Evolutionary conservation across 2,113 vertebrate species (phyloP).

Genomic region (Melanostigma gelatinosum): DNA sequence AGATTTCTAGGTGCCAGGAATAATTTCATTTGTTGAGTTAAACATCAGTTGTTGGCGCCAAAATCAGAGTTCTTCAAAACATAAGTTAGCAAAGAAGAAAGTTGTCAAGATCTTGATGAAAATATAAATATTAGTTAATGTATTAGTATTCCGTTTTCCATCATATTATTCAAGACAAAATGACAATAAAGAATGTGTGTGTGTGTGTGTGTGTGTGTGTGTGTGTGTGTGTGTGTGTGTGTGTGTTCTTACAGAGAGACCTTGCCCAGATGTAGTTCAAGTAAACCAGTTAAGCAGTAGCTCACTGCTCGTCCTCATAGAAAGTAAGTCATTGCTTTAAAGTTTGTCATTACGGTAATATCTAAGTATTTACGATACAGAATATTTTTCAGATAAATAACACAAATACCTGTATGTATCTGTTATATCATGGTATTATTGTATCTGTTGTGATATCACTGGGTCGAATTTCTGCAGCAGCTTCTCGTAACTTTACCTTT

Average conservation of each 20-base stretch:
- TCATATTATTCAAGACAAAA: too few species aligned
- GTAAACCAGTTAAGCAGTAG: conserved; percentile 85
- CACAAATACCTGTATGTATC: background rate
- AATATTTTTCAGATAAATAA: background rate
- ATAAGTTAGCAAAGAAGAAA: background rate
- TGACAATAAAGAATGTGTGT: background rate
- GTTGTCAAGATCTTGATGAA: background rate
- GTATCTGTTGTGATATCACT: background rate
- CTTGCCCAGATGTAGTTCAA: conserved; percentile 82
- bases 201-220: conserved; percentile 39
- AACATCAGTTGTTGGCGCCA: background rate
- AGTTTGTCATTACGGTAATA: background rate
- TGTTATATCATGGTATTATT: background rate
- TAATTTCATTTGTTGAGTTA: background rate
- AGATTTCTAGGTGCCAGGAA: background rate
- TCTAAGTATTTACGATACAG: background rate
- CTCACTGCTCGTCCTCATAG: conserved; percentile 86
- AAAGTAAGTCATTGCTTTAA: conserved; percentile 82
- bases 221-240: conserved; percentile 40
- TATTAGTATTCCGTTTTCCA: background rate
- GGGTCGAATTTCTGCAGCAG: background rate
- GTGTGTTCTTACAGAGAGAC: conserved; percentile 77
- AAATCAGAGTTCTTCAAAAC: background rate
- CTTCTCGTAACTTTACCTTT: background rate
- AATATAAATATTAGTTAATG: background rate